Evolutionary conservation across 2,113 vertebrate genomes (phyloP).

Genomic region (Calcarius ornatus): DNA sequence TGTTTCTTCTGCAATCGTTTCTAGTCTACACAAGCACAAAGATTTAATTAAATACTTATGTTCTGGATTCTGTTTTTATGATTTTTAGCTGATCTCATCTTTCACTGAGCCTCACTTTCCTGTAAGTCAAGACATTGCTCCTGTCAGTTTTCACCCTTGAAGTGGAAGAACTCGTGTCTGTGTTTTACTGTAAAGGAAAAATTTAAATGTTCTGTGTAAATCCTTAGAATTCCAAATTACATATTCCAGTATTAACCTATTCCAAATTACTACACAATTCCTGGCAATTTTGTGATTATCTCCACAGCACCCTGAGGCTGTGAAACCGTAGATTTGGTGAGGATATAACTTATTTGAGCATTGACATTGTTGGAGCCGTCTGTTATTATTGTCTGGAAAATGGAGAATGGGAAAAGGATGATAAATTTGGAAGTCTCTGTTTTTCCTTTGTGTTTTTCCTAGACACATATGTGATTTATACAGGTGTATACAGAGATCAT

Average conservation of each 20-base stretch:
- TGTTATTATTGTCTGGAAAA: background rate
- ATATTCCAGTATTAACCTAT: background rate
- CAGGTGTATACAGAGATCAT: background rate
- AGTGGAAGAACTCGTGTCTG: accelerated
- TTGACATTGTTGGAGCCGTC: accelerated
- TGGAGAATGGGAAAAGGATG: background rate
- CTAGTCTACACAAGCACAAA: background rate
- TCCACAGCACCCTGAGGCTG: background rate
- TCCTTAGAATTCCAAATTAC: background rate
- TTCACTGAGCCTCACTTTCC: background rate
- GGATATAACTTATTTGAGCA: background rate
- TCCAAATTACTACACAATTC: background rate
- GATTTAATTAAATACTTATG: background rate
- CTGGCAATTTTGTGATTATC: background rate
- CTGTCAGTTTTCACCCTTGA: background rate
- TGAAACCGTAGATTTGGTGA: background rate
- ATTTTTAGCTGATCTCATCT: background rate
- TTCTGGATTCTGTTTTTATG: background rate
- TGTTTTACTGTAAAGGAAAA: background rate
- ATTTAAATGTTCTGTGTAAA: background rate
- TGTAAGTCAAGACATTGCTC: background rate
- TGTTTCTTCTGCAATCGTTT: background rate
- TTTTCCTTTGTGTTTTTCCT: background rate
- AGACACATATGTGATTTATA: background rate
- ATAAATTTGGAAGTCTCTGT: background rate